Evolutionary conservation across 2,113 vertebrate genomes (phyloP).

Genomic region (Cepphus grylle): DNA sequence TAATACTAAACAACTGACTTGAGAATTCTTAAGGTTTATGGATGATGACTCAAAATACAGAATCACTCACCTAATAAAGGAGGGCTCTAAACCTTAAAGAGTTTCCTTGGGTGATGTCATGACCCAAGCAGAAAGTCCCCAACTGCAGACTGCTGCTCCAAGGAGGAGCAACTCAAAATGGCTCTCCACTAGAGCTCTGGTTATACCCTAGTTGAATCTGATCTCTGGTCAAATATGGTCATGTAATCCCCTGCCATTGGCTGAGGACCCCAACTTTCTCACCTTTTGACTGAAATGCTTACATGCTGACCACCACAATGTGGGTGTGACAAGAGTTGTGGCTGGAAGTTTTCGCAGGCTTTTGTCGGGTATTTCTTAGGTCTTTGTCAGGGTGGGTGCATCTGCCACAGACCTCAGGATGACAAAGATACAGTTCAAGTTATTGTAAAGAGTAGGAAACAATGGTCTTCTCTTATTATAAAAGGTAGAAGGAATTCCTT

Average conservation of each 20-base stretch:
- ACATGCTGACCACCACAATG: background rate
- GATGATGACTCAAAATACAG: background rate
- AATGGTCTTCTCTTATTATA: background rate
- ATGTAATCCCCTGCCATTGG: background rate
- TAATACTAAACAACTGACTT: background rate
- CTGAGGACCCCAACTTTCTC: background rate
- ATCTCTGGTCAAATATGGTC: background rate
- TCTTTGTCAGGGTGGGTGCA: background rate
- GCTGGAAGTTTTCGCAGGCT: background rate
- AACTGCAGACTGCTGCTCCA: background rate
- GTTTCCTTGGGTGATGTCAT: background rate
- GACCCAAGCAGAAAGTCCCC: background rate
- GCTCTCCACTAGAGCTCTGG: background rate
- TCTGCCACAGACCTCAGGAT: background rate
- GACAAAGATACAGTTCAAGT: background rate
- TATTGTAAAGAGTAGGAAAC: background rate
- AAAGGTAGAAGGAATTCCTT: background rate
- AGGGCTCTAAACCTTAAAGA: background rate
- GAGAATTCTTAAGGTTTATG: background rate
- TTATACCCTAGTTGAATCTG: background rate
- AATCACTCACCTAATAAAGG: background rate
- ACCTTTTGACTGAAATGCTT: background rate
- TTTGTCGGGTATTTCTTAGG: background rate
- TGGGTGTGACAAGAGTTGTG: background rate
- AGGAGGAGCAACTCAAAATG: background rate